Percentiles rank a stretch among this genome's conserved stretches.
phyloP scores from a whole-genome alignment of 2,888 invertebrate species.

The Monopis laevigella region DNA sequence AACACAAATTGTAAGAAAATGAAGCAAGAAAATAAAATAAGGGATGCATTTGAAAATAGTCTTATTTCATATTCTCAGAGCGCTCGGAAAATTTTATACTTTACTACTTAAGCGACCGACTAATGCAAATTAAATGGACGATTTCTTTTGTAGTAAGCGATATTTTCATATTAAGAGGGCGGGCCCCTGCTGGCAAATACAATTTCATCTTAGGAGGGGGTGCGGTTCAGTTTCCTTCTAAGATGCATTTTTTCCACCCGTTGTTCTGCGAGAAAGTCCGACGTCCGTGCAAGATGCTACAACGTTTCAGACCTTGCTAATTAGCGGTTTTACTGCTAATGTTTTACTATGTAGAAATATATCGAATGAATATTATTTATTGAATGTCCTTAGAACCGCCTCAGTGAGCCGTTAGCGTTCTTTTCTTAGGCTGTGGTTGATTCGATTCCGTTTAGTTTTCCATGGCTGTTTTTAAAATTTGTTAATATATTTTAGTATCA shows the following conservation, averaged over 20 bases:
- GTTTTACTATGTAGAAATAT: too few species aligned
- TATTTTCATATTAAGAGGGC: constrained; percentile 52
- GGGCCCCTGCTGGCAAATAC: constrained; percentile 44
- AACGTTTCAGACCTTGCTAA: constrained; percentile 21
- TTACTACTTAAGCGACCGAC: constrained; percentile 23
- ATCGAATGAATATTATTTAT: too few species aligned
- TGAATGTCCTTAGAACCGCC: too few species aligned
- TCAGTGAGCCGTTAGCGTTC: too few species aligned
- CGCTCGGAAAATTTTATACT: constrained; percentile 12
- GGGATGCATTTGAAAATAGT: constrained; percentile 2
- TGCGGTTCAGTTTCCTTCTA: constrained; percentile 13
- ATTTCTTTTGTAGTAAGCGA: constrained; percentile 41
- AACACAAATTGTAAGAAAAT: constrained; percentile 5
- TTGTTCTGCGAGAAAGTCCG: constrained; percentile 2
- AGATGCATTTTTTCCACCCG: constrained; percentile 12
- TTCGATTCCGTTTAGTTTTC: too few species aligned
- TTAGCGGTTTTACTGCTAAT: constrained; percentile 18
- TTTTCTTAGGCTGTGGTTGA: too few species aligned
- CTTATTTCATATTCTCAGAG: constrained; percentile 4
- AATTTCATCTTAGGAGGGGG: constrained; percentile 36
- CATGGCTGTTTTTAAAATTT: too few species aligned
- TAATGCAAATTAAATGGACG: constrained; percentile 48
- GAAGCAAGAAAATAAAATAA: neutral
- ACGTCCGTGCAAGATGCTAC: constrained; percentile 22
- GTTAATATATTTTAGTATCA: too few species aligned